Evolutionary conservation across 64 coral and sea anemone genomes (phyloP).

Genomic region (Porites lutea): DNA sequence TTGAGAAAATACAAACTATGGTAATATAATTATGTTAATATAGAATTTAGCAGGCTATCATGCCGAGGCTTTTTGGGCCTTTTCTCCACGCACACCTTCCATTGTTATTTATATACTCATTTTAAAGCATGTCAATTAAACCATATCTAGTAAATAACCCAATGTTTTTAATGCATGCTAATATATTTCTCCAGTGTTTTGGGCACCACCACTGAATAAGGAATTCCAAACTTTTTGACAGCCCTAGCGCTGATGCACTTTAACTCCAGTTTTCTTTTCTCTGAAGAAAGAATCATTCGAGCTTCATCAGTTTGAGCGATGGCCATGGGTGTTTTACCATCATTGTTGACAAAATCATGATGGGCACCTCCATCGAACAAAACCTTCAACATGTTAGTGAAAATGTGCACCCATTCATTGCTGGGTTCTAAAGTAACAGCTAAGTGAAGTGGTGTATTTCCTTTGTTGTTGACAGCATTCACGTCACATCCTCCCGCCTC

Average conservation of each 20-base stretch:
- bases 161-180: constrained; percentile 19
- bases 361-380: constrained; percentile 37
- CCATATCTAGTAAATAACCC: too few relatives aligned
- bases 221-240: constrained; percentile 38
- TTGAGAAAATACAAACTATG: too few relatives aligned
- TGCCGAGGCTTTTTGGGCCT: too few relatives aligned
- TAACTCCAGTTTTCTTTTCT: constrained; percentile 30
- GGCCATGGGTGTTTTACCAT: constrained; percentile 34
- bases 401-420: constrained; percentile 2
- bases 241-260: constrained; percentile 23
- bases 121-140: too few relatives aligned
- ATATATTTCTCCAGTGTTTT: constrained; percentile 48
- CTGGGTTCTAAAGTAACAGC: constrained; percentile 18
- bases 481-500: background rate
- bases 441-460: constrained; percentile 65
- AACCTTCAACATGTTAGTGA: constrained; percentile 30
- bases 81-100: too few relatives aligned
- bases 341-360: constrained; percentile 57
- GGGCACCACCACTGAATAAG: constrained; percentile 58
- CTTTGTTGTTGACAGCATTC: constrained; percentile 43
- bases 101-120: too few relatives aligned
- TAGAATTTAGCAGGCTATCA: too few relatives aligned
- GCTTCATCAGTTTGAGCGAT: constrained; percentile 25
- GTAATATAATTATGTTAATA: too few relatives aligned
- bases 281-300: constrained; percentile 13